Conservation (phyloP, 2,888 invertebrate species). For the Alentia gelatinosa region DNA sequence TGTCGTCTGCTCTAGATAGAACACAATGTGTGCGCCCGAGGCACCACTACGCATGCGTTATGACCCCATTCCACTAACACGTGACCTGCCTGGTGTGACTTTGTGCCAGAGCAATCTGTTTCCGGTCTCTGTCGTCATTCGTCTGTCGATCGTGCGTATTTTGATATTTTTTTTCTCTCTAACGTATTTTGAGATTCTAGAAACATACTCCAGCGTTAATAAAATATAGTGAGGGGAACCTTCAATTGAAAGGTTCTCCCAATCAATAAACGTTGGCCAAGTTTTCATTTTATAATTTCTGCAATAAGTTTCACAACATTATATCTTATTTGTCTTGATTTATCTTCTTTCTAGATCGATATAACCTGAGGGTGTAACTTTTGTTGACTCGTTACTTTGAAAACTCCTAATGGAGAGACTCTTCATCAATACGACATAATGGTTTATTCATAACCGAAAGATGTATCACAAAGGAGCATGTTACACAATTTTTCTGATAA, state of each 20-base stretch:
- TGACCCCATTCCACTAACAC: slow-evolving; percentile 22
- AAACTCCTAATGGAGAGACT: too few relatives aligned
- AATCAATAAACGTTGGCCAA: too few relatives aligned
- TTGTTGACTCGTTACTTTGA: too few relatives aligned
- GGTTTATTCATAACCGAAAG: not conserved
- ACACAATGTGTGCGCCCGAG: not conserved
- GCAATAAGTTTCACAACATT: too few relatives aligned
- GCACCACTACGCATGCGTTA: not conserved
- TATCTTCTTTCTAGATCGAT: too few relatives aligned
- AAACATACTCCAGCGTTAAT: too few relatives aligned
- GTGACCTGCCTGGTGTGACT: not conserved
- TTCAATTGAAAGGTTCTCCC: too few relatives aligned
- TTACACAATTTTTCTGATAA: not conserved
- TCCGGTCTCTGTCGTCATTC: not conserved
- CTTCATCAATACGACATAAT: too few relatives aligned
- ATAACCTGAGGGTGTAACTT: too few relatives aligned
- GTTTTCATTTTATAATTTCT: too few relatives aligned
- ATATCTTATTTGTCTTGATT: too few relatives aligned
- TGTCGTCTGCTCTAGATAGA: slow-evolving; percentile 17
- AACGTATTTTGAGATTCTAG: not conserved
- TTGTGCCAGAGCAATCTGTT: not conserved
- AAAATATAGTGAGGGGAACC: too few relatives aligned
- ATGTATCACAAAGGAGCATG: not conserved
- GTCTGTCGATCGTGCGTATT: not conserved
- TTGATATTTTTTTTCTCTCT: not conserved